Percentiles rank a stretch among this genome's conserved stretches.
These are phyloP conservation scores for Parelbella ahira DNA, from an alignment of 2,888 invertebrate genomes.

Conservation along the genomic window DNA sequence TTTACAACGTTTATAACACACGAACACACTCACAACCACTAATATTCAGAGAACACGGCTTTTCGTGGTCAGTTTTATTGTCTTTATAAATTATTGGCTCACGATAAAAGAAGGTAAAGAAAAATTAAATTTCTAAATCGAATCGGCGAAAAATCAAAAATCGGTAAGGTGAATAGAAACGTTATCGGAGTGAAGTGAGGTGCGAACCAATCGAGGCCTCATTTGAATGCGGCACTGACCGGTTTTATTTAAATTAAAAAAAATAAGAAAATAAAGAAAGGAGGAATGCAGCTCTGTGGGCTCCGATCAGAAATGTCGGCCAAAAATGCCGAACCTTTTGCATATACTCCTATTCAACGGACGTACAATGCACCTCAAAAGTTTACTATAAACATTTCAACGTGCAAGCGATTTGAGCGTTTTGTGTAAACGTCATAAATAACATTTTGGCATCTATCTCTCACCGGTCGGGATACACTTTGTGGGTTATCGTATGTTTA, in stretches of 20 bases:
- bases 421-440: slow-evolving; percentile 22
- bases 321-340: slow-evolving; percentile 40
- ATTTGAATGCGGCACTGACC: slow-evolving; percentile 57
- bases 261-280: slow-evolving; percentile 36
- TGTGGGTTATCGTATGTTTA: slow-evolving; percentile 21
- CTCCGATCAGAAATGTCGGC: slow-evolving; percentile 48
- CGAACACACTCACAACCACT: slow-evolving; percentile 31
- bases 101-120: slow-evolving; percentile 14
- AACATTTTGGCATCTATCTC: slow-evolving; percentile 19
- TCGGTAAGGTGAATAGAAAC: slow-evolving; percentile 23
- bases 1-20: slow-evolving; percentile 66
- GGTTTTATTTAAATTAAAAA: slow-evolving; percentile 50
- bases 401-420: slow-evolving; percentile 20
- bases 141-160: slow-evolving; percentile 23
- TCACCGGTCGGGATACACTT: slow-evolving; percentile 16
- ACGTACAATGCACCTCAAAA: slow-evolving; percentile 24
- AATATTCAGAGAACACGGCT: slow-evolving; percentile 20
- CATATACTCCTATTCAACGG: slow-evolving; percentile 32
- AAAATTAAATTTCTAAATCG: slow-evolving; percentile 23
- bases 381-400: slow-evolving; percentile 24
- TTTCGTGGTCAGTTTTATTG: slow-evolving; percentile 23
- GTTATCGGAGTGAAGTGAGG: slow-evolving; percentile 40
- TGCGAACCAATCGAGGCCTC: slow-evolving; percentile 55
- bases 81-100: slow-evolving; percentile 23
- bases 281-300: slow-evolving; percentile 41